Evolutionary conservation across 2,797 vertebrate genomes (phyloP).

Genomic region (Graptemys geographica): DNA sequence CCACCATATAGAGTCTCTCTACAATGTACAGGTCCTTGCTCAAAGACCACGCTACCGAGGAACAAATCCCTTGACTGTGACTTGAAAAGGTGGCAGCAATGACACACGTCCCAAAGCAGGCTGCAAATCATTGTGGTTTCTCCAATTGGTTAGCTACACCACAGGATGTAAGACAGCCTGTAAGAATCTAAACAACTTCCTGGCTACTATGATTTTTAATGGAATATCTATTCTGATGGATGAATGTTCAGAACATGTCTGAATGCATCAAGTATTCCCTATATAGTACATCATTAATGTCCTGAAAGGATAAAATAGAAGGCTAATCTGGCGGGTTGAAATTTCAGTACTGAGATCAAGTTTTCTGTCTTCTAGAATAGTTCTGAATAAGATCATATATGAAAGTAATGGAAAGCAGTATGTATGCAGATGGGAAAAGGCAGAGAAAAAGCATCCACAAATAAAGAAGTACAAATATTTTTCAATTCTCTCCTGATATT

Average conservation of each 20-base stretch:
- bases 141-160: not conserved
- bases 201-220: not conserved
- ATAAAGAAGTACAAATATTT: not conserved
- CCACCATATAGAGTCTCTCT: not conserved
- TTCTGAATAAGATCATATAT: not conserved
- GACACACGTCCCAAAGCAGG: conserved; percentile 17
- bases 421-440: not conserved
- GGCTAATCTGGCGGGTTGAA: not conserved
- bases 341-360: not conserved
- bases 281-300: not conserved
- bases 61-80: not conserved
- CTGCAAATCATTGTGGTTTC: not conserved
- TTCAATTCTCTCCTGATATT: conserved; percentile 2
- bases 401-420: not conserved
- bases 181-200: not conserved
- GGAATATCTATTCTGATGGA: not conserved
- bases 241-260: not conserved
- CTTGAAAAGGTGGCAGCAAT: conserved; percentile 11
- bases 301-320: not conserved
- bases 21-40: not conserved
- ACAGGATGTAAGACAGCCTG: not conserved
- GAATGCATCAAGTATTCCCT: not conserved
- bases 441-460: not conserved
- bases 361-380: not conserved
- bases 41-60: not conserved